Percentiles rank a stretch among this genome's conserved stretches.
Conservation (phyloP, 2,888 invertebrate species). For the Thymelicus acteon region DNA sequence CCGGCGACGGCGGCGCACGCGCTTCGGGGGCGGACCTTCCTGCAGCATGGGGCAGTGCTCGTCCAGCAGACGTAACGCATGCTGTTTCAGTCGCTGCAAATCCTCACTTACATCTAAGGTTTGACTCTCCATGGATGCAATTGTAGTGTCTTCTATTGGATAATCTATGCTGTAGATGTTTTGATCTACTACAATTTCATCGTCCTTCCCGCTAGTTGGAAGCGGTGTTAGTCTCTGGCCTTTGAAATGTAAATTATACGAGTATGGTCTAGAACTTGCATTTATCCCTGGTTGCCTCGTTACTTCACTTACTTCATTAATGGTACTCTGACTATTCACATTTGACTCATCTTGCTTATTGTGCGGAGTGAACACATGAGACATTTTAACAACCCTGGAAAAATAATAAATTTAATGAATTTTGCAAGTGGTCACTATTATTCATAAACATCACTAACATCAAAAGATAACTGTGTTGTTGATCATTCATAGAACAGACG, state of each 20-base stretch:
- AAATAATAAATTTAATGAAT: background rate
- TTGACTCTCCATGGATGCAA: conserved; percentile 7
- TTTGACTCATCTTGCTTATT: background rate
- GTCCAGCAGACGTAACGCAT: conserved; percentile 46
- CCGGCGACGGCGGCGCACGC: conserved; percentile 31
- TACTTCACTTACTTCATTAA: background rate
- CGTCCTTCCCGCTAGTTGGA: background rate
- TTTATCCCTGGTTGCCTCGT: background rate
- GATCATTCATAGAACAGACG: too few species aligned
- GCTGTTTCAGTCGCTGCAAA: conserved; percentile 46
- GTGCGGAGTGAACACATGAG: conserved; percentile 8
- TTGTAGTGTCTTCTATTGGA: background rate
- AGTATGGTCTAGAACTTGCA: background rate
- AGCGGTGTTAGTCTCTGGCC: background rate
- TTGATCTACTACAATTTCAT: background rate
- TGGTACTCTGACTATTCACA: background rate
- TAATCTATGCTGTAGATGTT: conserved; percentile 1
- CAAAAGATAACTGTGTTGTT: too few species aligned
- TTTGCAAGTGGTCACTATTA: background rate
- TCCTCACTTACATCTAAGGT: conserved; percentile 24
- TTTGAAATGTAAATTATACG: background rate
- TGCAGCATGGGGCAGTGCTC: conserved; percentile 19
- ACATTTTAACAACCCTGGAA: conserved; percentile 38
- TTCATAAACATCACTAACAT: background rate
- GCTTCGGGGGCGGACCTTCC: conserved; percentile 31